These are phyloP conservation scores for Ganaspis sp. DNA, from an alignment of 1,140 invertebrate genomes.

Conservation along the genomic window DNA sequence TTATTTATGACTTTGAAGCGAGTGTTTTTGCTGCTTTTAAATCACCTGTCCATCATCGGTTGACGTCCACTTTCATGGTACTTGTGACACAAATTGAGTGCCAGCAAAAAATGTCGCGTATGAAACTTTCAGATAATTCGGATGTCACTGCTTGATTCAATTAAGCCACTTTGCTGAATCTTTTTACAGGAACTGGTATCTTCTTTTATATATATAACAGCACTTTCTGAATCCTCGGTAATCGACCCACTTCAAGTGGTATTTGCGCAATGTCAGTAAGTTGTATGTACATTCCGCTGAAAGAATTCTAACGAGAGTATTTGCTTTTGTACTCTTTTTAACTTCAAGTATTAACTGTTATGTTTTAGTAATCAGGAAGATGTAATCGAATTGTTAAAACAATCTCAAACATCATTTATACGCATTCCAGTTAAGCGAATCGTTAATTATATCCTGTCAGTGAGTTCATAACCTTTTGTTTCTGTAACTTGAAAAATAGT, in stretches of 20 bases:
- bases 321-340: constrained; percentile 1
- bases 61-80: constrained; percentile 27
- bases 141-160: constrained; percentile 30
- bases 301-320: constrained; percentile 27
- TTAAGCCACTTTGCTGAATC: constrained; percentile 23
- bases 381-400: not conserved
- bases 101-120: constrained; percentile 8
- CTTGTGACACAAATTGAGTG: constrained; percentile 23
- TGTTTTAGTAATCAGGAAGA: not conserved
- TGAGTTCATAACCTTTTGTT: too few species aligned
- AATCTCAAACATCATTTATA: too few species aligned
- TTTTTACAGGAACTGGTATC: constrained; percentile 18
- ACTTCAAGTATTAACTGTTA: constrained; percentile 5
- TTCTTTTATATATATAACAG: constrained; percentile 24
- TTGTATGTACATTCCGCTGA: constrained; percentile 1
- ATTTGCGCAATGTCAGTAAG: constrained; percentile 28
- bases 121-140: constrained; percentile 30
- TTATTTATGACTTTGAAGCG: constrained; percentile 12
- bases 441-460: too few species aligned
- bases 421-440: too few species aligned
- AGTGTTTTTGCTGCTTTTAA: not conserved
- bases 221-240: constrained; percentile 18
- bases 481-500: too few species aligned
- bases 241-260: constrained; percentile 26
- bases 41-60: constrained; percentile 9